Evolutionary conservation across 2,113 vertebrate species (phyloP), one percentile per base, ranked within the genome.

Genomic region (Eulemur rufifrons): DNA sequence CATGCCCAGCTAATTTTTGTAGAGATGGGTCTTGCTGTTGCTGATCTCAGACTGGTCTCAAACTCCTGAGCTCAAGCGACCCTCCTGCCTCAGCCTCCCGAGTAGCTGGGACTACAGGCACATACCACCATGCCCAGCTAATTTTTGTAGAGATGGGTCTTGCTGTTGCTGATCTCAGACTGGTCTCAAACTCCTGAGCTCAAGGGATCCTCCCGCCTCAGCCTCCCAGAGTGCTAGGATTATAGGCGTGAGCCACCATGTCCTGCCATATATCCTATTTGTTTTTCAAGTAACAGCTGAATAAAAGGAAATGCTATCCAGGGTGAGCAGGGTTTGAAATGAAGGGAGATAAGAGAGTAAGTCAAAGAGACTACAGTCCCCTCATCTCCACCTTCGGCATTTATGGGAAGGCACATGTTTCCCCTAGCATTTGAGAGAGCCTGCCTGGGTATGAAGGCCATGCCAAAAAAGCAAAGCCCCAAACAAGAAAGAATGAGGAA

Each of bases 401-500:
- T 23, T 2, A 82, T 52, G 80, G 45, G 56, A 87, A 15, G 8
- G 27, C 10, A 63, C 4, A 10, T 20, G 71, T 95, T 95, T 90
- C 37, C 76, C 4, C 3, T 0, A 10, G 68, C 37, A 13, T 54
- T 45, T 68, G 80, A 77, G 20, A 90, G 45, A 87, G 52, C 2
- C 21, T 84, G 42, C 4, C 29, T 34, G 27, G 54, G 11, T 32
- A 6, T 23, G 21, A 86, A 77, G 32, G 34, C 27, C 27, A 52
- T 18, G n/a, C 18, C 66, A 56, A 23, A 69, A 87, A 71, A 74
- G 29, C 42, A 63, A 25, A 89, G 47, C 21, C 7, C 37, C 27
- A 94, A 42, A 80, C 2, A 86, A 86, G 80, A 92, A 92, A 56
- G 29, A 86, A 76, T 50, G 39, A 68, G 80, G 87, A 64, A 66